Conservation (phyloP, 2,797 vertebrate species). For the Acanthornis magna region DNA sequence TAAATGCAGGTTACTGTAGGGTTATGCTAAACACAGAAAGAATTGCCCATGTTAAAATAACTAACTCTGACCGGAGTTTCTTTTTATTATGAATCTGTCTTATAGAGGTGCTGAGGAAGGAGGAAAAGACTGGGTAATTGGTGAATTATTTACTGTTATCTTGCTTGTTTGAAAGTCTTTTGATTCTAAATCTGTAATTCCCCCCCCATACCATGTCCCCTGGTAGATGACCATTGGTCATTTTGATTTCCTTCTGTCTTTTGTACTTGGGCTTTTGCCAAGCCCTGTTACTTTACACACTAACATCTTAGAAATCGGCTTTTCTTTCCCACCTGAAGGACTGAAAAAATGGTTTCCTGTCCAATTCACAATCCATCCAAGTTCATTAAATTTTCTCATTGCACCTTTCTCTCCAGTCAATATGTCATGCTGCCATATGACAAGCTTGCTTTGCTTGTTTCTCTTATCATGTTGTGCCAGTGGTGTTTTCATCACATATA, state of each 20-base stretch:
- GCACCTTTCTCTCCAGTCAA: neutral
- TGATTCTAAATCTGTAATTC: neutral
- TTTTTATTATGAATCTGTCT: neutral
- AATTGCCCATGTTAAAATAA: neutral
- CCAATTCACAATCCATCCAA: neutral
- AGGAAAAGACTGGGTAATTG: neutral
- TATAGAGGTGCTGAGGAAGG: neutral
- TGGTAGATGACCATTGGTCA: neutral
- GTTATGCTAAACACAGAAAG: neutral
- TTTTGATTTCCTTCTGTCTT: neutral
- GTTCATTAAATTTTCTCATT: neutral
- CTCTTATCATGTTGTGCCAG: neutral
- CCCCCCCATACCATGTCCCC: rapidly evolving
- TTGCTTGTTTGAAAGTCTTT: neutral
- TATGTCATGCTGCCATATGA: neutral
- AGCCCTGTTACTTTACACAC: neutral
- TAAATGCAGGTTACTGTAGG: neutral
- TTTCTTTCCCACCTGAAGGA: neutral
- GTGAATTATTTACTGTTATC: neutral
- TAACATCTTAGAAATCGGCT: neutral
- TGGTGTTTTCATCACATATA: neutral
- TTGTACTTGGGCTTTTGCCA: neutral
- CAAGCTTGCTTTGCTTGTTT: neutral
- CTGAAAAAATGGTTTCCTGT: neutral
- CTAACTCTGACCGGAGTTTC: neutral